Percentiles rank a stretch among this genome's conserved stretches.
phyloP scores from a whole-genome alignment of 2,888 invertebrate genomes.

The Drosophila vallismaia region DNA sequence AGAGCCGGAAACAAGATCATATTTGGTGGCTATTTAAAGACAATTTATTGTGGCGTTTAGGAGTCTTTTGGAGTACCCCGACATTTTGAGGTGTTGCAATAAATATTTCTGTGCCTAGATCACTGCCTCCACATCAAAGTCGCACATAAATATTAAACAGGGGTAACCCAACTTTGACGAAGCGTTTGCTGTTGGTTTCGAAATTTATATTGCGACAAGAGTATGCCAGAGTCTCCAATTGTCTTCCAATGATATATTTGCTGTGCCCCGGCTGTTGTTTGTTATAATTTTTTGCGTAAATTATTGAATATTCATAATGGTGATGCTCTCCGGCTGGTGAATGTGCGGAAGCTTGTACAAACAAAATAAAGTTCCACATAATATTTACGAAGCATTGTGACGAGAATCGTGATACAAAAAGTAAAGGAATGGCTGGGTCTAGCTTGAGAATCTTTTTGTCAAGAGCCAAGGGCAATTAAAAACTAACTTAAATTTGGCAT shows the following conservation, averaged over 20 bases:
- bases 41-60: conserved; percentile 69
- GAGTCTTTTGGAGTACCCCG: conserved; percentile 60
- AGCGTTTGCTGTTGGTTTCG: not conserved
- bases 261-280: conserved; percentile 33
- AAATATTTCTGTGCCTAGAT: conserved; percentile 46
- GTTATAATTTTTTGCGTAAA: conserved; percentile 58
- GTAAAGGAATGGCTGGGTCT: conserved; percentile 17
- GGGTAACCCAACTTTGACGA: conserved; percentile 9
- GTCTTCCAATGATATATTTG: conserved; percentile 35
- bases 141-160: not conserved
- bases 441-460: conserved; percentile 19
- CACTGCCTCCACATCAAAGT: not conserved
- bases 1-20: conserved; percentile 71
- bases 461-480: conserved; percentile 17
- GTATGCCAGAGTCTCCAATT: conserved; percentile 31
- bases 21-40: conserved; percentile 52
- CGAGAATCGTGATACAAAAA: conserved; percentile 61
- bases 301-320: conserved; percentile 73
- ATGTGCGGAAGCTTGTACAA: conserved; percentile 72
- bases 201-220: conserved; percentile 15
- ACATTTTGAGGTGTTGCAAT: conserved; percentile 51
- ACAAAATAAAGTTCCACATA: conserved; percentile 30
- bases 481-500: conserved; percentile 2
- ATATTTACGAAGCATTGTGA: conserved; percentile 73
- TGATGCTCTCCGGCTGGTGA: conserved; percentile 57